Evolutionary conservation across 2,797 vertebrate species (phyloP).

Genomic region (Geotrypetes seraphini): DNA sequence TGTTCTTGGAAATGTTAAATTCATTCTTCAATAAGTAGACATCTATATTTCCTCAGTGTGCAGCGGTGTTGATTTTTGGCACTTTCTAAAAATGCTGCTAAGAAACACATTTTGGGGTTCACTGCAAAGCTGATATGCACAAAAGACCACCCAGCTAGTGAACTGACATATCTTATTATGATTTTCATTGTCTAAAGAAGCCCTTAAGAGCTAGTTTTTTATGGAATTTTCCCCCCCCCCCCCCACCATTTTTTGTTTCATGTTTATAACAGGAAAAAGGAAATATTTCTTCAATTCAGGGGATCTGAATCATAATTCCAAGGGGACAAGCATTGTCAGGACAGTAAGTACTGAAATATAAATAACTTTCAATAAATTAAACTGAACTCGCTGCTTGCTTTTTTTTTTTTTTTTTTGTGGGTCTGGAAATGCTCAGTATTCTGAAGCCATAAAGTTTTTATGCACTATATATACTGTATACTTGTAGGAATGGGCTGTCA

Average conservation of each 20-base stretch:
- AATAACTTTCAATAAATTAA: slow-evolving; percentile 46
- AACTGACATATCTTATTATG: slow-evolving; percentile 27
- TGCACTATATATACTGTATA: too few species aligned
- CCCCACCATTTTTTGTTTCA: slow-evolving; percentile 55
- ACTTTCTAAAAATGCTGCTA: slow-evolving; percentile 23
- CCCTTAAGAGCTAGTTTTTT: slow-evolving; percentile 52
- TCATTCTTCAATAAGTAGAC: too few species aligned
- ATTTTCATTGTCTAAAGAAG: slow-evolving; percentile 42
- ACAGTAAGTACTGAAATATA: slow-evolving; percentile 57
- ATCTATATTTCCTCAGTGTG: not conserved
- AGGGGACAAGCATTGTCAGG: slow-evolving; percentile 52
- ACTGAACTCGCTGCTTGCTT: too few species aligned
- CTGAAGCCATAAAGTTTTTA: too few species aligned
- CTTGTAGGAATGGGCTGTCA: too few species aligned
- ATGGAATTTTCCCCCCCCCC: slow-evolving; percentile 37
- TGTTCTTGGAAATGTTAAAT: too few species aligned
- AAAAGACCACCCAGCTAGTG: slow-evolving; percentile 43
- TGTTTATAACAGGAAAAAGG: slow-evolving; percentile 60
- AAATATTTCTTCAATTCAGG: slow-evolving; percentile 52
- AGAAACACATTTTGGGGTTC: slow-evolving; percentile 33
- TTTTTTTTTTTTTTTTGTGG: too few species aligned
- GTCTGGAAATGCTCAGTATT: too few species aligned
- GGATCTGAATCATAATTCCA: slow-evolving; percentile 67
- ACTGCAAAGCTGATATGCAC: slow-evolving; percentile 28
- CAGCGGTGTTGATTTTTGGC: slow-evolving; percentile 17